phyloP scores from a whole-genome alignment of 1,140 invertebrate species.

The Propsilocerus akamusi region DNA sequence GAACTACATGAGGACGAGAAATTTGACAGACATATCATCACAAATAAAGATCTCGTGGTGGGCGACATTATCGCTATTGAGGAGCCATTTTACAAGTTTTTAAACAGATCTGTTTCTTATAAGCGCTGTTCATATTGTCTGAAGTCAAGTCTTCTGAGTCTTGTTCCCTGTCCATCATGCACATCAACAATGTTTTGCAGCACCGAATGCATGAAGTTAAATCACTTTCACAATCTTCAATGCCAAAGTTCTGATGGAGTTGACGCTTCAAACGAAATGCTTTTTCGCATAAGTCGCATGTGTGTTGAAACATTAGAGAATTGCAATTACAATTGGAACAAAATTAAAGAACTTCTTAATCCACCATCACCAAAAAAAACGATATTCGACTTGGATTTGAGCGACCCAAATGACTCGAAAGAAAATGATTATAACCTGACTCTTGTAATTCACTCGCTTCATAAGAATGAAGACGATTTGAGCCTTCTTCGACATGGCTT shows the following conservation, averaged over 20 bases:
- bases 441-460: no score
- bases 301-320: not conserved
- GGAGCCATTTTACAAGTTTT: constrained; percentile 49
- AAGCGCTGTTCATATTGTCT: constrained; percentile 67
- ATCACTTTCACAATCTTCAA: constrained; percentile 44
- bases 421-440: no score
- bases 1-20: constrained; percentile 31
- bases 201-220: constrained; percentile 36
- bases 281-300: not conserved
- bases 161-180: constrained; percentile 45
- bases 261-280: not conserved
- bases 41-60: constrained; percentile 38
- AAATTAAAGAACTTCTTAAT: not conserved
- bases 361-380: no score
- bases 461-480: not conserved
- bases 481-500: constrained; percentile 12
- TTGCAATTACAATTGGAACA: not conserved
- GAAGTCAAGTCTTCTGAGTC: constrained; percentile 34
- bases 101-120: constrained; percentile 41
- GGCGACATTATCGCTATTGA: constrained; percentile 65
- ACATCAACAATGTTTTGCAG: constrained; percentile 50
- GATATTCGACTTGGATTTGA: no score
- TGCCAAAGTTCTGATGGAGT: constrained; percentile 51
- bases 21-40: constrained; percentile 43
- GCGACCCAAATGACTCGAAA: no score